Evolutionary conservation across 2,113 vertebrate genomes (phyloP).

Genomic region (Macroglossus sobrinus): DNA sequence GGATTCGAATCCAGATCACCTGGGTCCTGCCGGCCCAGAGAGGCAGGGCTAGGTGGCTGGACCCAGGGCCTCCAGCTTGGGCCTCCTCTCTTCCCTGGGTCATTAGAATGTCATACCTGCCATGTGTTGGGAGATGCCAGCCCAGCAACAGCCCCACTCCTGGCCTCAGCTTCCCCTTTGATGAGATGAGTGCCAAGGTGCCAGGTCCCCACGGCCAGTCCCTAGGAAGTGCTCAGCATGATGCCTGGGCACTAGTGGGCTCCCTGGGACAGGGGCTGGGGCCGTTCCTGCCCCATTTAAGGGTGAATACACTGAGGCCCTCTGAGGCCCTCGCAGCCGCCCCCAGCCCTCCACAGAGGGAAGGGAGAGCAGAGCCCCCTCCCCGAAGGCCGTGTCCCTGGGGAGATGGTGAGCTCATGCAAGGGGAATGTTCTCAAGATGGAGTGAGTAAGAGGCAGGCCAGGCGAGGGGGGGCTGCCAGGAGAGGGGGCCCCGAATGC

Average conservation of each 20-base stretch:
- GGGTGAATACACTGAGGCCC: neutral
- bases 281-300: neutral
- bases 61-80: neutral
- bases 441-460: conserved; percentile 75
- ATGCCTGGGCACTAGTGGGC: neutral
- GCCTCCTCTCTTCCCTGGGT: neutral
- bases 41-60: neutral
- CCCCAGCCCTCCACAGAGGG: neutral
- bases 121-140: neutral
- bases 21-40: neutral
- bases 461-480: conserved; percentile 51
- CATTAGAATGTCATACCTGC: neutral
- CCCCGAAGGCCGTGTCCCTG: conserved; percentile 64
- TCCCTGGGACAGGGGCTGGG: neutral
- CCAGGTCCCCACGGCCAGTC: neutral
- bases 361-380: conserved; percentile 62
- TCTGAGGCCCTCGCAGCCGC: neutral
- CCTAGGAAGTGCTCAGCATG: neutral
- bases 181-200: neutral
- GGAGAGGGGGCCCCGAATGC: conserved; percentile 45
- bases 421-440: conserved; percentile 74
- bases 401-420: conserved; percentile 77
- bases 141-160: neutral
- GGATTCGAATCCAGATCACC: no score
- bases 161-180: conserved; percentile 42